Conservation (phyloP, 1,140 invertebrate species). For the Drosophila hydei region DNA sequence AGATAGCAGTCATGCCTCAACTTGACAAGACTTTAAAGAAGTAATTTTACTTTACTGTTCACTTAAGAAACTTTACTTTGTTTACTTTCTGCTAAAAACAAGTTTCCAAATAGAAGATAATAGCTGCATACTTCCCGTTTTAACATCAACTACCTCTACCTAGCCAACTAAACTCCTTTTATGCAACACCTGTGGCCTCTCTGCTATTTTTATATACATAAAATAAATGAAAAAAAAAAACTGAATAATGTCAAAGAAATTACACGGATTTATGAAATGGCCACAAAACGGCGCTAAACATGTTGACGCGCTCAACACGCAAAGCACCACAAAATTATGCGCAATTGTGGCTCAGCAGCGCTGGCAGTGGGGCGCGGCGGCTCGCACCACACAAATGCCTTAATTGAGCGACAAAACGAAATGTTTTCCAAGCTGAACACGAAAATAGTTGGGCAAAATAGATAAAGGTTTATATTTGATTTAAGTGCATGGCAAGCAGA, state of each 20-base stretch:
- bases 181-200: neutral
- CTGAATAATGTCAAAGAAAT: constrained; percentile 45
- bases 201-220: too few relatives aligned
- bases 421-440: constrained; percentile 35
- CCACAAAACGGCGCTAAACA: constrained; percentile 73
- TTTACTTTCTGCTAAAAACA: too few relatives aligned
- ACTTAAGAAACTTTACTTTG: too few relatives aligned
- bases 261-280: constrained; percentile 69
- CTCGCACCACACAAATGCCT: constrained; percentile 13
- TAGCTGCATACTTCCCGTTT: too few relatives aligned
- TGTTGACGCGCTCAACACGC: constrained; percentile 68
- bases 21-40: too few relatives aligned
- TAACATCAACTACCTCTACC: too few relatives aligned
- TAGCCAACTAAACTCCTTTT: neutral
- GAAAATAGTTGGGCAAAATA: constrained; percentile 23
- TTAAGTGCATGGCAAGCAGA: neutral
- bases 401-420: constrained; percentile 62
- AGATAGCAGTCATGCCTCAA: too few relatives aligned
- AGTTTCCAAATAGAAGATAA: too few relatives aligned
- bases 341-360: constrained; percentile 1
- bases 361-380: neutral
- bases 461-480: constrained; percentile 3
- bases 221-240: constrained; percentile 10
- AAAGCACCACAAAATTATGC: constrained; percentile 57
- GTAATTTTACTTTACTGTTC: too few relatives aligned